Evolutionary conservation across 2,797 vertebrate species (phyloP), one percentile per base, ranked within the genome.

Genomic region (Hyperoplus lanceolatus): DNA sequence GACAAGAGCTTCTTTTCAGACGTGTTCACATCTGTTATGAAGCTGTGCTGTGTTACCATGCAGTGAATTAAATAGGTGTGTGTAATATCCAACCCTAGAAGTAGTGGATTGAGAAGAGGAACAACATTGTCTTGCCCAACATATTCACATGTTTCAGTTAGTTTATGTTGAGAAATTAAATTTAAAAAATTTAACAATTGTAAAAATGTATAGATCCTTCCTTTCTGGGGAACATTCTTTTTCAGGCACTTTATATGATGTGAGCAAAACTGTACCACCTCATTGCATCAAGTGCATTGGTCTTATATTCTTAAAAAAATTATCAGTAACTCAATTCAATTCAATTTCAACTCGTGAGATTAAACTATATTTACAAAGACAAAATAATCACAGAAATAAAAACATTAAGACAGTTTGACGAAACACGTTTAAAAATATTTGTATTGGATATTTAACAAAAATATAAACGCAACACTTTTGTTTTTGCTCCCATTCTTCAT

Each of bases 1-100:
- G n/a, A 15, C 1, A 9, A 48, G 1, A 76, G 36, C 10, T 7
- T 29, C 29, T 6, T 68, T 46, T 65, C 6, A 70, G 9, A 56
- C 18, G 8, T 41, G 18, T 55, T 73, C n/a, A 60, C 39, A 29
- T 61, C 1, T 65, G 9, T 75, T 58, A 15, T 48, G 21, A 75
- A 58, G 12, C 45, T 49, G 18, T 67, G 15, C 8, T 38, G 36
- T 38, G 36, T 75, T 63, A 53, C 21, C 42, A 43, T 41, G 12
- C 41, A 15, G 2, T 61, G 45, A 46, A 21, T 39, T 15, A 51
- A 15, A 36, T 59, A 42, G 7, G 2, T 6, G 46, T 50, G 38
- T 50, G 54, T 43, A 11, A 63, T 12, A 11, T 45, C 12, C 10
- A 74, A 74, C 57, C 48, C 43, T 18, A n/a, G 29, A 10, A 5